Base-by-base conservation (phyloP, 2,797 vertebrate species). In the Gobio occitaniae region DNA sequence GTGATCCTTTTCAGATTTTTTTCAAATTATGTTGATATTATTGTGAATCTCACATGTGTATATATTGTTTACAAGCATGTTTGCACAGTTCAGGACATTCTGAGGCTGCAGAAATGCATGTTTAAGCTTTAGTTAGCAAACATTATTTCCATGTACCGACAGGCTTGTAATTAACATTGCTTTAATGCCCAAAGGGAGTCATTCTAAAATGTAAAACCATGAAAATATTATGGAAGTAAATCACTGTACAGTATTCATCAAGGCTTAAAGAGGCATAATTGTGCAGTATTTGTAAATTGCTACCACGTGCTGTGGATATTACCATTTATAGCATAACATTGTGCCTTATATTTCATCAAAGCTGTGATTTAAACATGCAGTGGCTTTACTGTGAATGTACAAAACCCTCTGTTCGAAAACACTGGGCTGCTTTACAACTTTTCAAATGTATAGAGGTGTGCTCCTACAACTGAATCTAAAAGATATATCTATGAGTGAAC, bases 321-420 rank as follows among this genome's bases (percentile, higher is more conserved):
- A 52, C 17, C 13, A 21, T 74, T 68, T 79, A 44, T 78, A 78
- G 68, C 59, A 82, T 72, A 71, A 74, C 78, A 56, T 74, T 63
- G 86, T 87, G 86, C 86, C 86, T 87, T 87, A 85, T 71, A 84
- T 48, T 85, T 63, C 68, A 78, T 78, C 79, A 21, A 68, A 78
- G 76, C 86, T 87, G 86, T 82, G 83, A 78, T 87, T 79, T 13
- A 32, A 66, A 77, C 76, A 70, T 77, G 44, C 72, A 82, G 82
- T 71, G 44, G 63, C 82, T 81, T 65, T 85, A 82, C 74, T 78
- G 65, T 82, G 79, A 85, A 85, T 84, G 78, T 82, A 77, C 54
- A 29, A 70, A 65, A 32, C 9, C 32, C 65, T 63, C 41, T 79
- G 54, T 72, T 47, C 2, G 12, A 85, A 48, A 84, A 50, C 68